Evolutionary conservation across 2,888 invertebrate species (phyloP), one percentile per base, ranked within the genome.

Genomic region (Pseudanteris insignis): DNA sequence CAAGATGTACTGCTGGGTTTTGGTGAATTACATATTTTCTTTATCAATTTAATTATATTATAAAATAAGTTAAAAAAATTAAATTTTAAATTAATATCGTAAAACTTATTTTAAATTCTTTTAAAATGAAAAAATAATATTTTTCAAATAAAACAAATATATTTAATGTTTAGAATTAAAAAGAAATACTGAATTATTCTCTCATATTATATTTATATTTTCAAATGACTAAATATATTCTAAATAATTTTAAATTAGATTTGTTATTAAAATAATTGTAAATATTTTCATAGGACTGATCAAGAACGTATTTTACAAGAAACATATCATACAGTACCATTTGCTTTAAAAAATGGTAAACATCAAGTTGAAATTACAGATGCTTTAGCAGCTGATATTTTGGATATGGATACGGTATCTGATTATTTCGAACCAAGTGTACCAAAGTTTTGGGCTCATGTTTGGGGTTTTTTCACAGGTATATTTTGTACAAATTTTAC

Each of bases 1-100:
- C 91, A n/a, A 83, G 92, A 69, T 90, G 88, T 21, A 88, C 89
- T 2, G 88, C 90, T n/a, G 92, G 92, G 2, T 92, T 91, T 80
- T 92, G 92, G 92, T 82, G 59, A 26, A n/a, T n/a, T n/a, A n/a
- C n/a, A n/a, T n/a, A n/a, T n/a, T n/a, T n/a, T n/a, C n/a, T n/a
- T n/a, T n/a, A n/a, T n/a, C n/a, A n/a, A n/a, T n/a, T n/a, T n/a
- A n/a, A n/a, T n/a, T n/a, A n/a, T n/a, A n/a, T n/a, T n/a, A n/a
- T n/a, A n/a, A n/a, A n/a, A n/a, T n/a, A n/a, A n/a, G n/a, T n/a
- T n/a, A n/a, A n/a, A n/a, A n/a, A n/a, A n/a, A n/a, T n/a, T n/a
- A n/a, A n/a, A n/a, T n/a, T n/a, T n/a, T n/a, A n/a, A n/a, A n/a
- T n/a, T n/a, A n/a, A n/a, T n/a, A n/a, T n/a, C n/a, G n/a, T n/a